Evolutionary conservation across 64 coral and sea anemone genomes (phyloP).

Genomic region (Astreopora myriophthalma): DNA sequence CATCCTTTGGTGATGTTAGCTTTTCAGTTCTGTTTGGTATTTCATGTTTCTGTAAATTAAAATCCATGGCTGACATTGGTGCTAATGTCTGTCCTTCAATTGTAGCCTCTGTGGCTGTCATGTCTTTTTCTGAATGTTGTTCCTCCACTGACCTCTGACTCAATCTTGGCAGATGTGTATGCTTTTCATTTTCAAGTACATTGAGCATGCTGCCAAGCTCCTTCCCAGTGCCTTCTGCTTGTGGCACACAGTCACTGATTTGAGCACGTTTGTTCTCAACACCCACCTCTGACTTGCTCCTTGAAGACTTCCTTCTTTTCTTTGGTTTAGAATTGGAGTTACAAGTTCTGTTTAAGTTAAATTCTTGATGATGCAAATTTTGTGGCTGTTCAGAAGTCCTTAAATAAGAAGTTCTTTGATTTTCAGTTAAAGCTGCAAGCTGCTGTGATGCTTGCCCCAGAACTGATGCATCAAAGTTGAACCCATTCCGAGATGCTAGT

Average conservation of each 20-base stretch:
- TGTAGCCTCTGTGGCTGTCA: background rate
- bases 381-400: background rate
- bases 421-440: constrained; percentile 23
- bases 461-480: constrained; percentile 37
- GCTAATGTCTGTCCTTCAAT: constrained; percentile 53
- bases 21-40: background rate
- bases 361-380: background rate
- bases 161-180: constrained; percentile 47
- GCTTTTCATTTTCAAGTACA: background rate
- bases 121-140: background rate
- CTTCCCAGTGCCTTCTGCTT: background rate
- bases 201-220: background rate
- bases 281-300: constrained; percentile 22
- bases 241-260: background rate
- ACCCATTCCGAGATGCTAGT: constrained; percentile 79
- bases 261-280: background rate
- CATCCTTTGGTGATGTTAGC: background rate
- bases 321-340: constrained; percentile 28
- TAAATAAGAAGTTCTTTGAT: constrained; percentile 7
- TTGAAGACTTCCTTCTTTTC: constrained; percentile 73
- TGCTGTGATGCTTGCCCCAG: constrained; percentile 47
- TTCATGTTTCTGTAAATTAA: background rate
- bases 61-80: constrained; percentile 48
- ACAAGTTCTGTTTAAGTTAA: background rate
- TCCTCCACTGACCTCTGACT: constrained; percentile 59